Percentiles rank a stretch among this genome's conserved stretches.
Conservation (phyloP, 2,113 vertebrate genomes). For the Polypterus senegalus region DNA sequence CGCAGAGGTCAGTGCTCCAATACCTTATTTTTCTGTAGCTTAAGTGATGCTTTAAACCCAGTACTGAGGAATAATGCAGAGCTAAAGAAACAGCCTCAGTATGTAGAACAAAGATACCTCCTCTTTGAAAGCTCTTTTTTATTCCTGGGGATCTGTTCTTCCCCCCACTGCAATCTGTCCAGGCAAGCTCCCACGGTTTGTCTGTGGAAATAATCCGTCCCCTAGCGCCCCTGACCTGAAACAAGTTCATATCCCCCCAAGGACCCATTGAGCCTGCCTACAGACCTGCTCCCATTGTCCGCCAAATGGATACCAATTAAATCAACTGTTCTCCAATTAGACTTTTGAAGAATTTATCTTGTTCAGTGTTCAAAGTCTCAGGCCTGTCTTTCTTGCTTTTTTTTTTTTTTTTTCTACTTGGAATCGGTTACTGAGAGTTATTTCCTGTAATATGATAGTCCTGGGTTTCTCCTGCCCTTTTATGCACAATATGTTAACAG, state of each 20-base stretch:
- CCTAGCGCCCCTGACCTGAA: constrained; percentile 69
- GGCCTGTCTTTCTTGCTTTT: constrained; percentile 45
- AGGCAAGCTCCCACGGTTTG: constrained; percentile 72
- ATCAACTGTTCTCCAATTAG: constrained; percentile 96
- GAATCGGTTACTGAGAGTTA: constrained; percentile 75
- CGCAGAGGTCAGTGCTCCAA: constrained; percentile 29
- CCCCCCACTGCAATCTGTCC: constrained; percentile 44
- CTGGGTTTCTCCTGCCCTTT: constrained; percentile 65
- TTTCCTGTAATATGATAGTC: constrained; percentile 90
- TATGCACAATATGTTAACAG: constrained; percentile 63
- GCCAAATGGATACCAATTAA: constrained; percentile 97
- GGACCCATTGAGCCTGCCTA: constrained; percentile 77
- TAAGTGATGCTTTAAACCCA: constrained; percentile 31
- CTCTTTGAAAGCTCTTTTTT: constrained; percentile 34
- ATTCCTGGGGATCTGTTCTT: constrained; percentile 25
- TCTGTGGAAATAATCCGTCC: constrained; percentile 89
- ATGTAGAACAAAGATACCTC: constrained; percentile 54
- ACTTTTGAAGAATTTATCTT: constrained; percentile 87
- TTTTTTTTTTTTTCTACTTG: constrained; percentile 41
- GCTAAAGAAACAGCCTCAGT: constrained; percentile 40
- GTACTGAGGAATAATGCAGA: constrained; percentile 13
- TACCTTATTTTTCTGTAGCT: constrained; percentile 35
- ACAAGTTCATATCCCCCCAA: constrained; percentile 83
- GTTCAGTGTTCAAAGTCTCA: constrained; percentile 68
- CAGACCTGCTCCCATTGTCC: constrained; percentile 79